Base-by-base conservation (phyloP, 2,888 invertebrate genomes). In the Drosophila neotestacea region DNA sequence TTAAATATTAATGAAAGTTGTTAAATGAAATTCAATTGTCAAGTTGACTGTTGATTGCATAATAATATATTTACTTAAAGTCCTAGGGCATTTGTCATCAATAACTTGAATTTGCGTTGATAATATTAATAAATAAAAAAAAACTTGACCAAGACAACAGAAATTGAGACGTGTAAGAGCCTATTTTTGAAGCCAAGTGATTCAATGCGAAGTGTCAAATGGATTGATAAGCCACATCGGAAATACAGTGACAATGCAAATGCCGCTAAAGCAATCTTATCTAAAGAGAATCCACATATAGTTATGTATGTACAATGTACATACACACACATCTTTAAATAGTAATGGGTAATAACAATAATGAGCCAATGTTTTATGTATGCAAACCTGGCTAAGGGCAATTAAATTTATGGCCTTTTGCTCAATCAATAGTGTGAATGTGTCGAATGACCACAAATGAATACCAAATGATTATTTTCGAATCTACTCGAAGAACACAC, bases 111-210 rank as follows among this genome's bases (percentile, higher is more conserved):
- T 32, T 42, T 32, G 39, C 51, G 61, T 56, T 66, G 54, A 62
- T 13, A 52, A 38, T n/a, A 44, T 32, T 58, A 54, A 16, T 16
- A 16, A 16, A 16, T 22, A 36, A 10, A 28, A 10, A 28, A 51
- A 66, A 22, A 50, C 47, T 73, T 67, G 79, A 73, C 67, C 83
- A 73, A 54, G 60, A 60, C 77, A 56, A 48, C 51, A 27, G 30
- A 46, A 61, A 38, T 6, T 32, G 28, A 4, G 64, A 55, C 65
- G 47, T 78, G 79, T 76, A 76, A 76, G 65, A 70, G 59, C n/a
- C 79, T 79, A 79, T 77, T 79, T 77, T 77, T 79, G 10, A 51
- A 79, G 59, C 5, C 56, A 52, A 67, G 36, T 77, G 77, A 77
- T 65, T 79, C 75, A 77, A 64, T 70, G 34, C 38, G 11, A 58